Evolutionary conservation across 64 coral and sea anemone species (phyloP).

Genomic region (Stichodactyla mertensii): DNA sequence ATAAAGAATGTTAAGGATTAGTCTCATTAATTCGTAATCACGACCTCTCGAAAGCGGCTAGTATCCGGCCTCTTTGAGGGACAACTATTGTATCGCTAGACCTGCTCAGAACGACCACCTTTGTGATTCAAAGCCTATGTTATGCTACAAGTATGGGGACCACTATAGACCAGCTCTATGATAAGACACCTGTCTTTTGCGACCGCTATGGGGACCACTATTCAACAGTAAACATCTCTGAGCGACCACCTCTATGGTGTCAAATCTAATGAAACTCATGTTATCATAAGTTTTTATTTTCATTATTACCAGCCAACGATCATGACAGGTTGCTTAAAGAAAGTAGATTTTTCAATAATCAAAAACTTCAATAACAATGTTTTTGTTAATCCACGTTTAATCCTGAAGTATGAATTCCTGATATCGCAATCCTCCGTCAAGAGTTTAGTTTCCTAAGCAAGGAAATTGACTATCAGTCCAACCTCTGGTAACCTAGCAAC

Average conservation of each 20-base stretch:
- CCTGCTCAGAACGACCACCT: neutral
- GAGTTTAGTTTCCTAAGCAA: neutral
- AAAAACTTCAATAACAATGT: neutral
- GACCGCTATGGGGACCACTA: no score
- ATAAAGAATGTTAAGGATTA: neutral
- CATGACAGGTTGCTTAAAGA: neutral
- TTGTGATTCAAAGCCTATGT: neutral
- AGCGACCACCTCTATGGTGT: no score
- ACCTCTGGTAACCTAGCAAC: neutral
- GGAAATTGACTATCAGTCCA: neutral
- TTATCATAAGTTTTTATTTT: no score
- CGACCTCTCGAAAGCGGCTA: no score
- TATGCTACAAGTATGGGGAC: no score
- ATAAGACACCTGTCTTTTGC: no score
- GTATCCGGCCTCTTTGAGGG: neutral
- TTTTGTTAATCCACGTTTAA: neutral
- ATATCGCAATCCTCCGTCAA: neutral
- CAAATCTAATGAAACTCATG: no score
- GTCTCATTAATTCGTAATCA: neutral
- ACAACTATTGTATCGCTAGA: neutral
- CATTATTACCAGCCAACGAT: neutral
- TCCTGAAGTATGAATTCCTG: slow-evolving; percentile 9
- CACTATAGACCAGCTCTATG: no score
- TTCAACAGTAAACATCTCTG: no score
- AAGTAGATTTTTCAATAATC: neutral